Conservation (phyloP, 2,797 vertebrate species). For the Premnoplex brunnescens region DNA sequence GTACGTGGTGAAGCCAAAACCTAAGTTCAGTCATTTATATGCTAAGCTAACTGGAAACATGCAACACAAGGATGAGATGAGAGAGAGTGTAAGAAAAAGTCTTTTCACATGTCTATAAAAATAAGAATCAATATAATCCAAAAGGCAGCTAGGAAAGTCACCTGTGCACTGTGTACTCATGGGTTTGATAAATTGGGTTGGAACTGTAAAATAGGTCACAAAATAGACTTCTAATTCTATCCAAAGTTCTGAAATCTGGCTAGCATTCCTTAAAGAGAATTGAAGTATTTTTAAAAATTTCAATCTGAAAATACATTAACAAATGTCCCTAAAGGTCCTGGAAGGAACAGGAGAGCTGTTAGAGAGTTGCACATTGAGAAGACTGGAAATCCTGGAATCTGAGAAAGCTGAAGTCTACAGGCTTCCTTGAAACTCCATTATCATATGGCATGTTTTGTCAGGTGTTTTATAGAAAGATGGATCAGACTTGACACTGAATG, state of each 20-base stretch:
- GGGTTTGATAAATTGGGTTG: background rate
- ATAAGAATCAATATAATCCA: background rate
- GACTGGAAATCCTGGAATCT: background rate
- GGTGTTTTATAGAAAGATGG: background rate
- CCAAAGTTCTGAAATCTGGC: background rate
- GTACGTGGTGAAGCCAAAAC: background rate
- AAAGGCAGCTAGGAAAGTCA: background rate
- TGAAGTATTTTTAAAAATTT: background rate
- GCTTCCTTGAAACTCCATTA: background rate
- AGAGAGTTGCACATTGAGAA: background rate
- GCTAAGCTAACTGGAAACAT: background rate
- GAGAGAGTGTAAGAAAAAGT: background rate
- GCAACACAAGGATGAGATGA: background rate
- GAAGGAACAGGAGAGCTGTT: background rate
- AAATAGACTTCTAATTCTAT: background rate
- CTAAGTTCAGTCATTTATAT: background rate
- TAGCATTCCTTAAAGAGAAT: background rate
- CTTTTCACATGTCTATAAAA: background rate
- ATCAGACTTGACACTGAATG: background rate
- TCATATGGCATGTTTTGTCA: background rate
- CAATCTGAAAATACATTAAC: background rate
- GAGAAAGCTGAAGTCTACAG: background rate
- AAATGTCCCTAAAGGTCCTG: background rate
- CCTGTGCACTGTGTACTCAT: background rate
- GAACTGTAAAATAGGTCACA: background rate